Base-by-base conservation (phyloP, 2,113 vertebrate genomes). In the Microtus richardsoni region DNA sequence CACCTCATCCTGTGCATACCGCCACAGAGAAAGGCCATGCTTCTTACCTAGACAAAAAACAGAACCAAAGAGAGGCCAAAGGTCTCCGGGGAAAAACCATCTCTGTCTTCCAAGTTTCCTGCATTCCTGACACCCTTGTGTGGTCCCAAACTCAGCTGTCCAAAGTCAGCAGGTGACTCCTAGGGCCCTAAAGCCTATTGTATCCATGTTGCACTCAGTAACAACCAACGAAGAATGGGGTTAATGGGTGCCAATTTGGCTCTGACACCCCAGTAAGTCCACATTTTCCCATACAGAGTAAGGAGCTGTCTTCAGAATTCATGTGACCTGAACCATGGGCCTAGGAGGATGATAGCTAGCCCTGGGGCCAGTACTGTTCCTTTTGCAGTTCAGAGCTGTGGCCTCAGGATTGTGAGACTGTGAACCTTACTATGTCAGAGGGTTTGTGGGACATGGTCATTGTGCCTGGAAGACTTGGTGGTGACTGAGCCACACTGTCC, bases 1-100 rank as follows among this genome's bases (percentile, higher is more conserved):
- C 6, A 8, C n/a, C 4, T 3, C 6, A n/a, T 5, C 28, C 28
- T 41, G 6, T 6, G 0, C 1, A 28, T 19, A 26, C 16, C 41
- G 54, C 9, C 1, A 0, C 39, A 0, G 5, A 0, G 13, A 41
- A 49, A 13, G 26, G 4, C 68, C 33, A 7, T 0, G n/a, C 7
- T 41, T 52, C n/a, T 36, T 10, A 21, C 0, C 33, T 30, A 77
- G 21, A 44, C 0, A 68, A 7, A 47, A 0, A 77, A 47, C 10
- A 77, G 5, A 64, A n/a, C 44, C 47, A 71, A 0, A 13, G 58
- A 44, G 87, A 44, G 9, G 8, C 11, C 2, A 8, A 12, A 33
- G 12, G 26, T 41, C 52, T 36, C 0, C 0, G 24, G 1, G 24
- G 1, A 0, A 3, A 54, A n/a, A 14, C 41, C 1, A 5, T 26